phyloP scores from a whole-genome alignment of 2,113 vertebrate genomes.

The Microcebus jonahi region DNA sequence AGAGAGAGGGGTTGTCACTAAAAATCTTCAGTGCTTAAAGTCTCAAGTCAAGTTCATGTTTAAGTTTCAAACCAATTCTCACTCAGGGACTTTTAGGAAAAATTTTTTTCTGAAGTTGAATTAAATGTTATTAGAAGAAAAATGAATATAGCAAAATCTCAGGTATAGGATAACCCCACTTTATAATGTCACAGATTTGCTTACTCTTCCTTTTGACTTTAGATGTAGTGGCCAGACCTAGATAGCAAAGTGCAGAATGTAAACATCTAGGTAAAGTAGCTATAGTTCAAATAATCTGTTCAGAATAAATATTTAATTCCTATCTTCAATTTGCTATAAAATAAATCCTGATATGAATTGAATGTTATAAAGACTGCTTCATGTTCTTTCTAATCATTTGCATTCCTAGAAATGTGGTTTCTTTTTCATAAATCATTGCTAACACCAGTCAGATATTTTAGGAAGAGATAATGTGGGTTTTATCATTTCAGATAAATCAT shows the following conservation, averaged over 20 bases:
- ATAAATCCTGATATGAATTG: neutral
- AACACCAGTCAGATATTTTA: conserved; percentile 37
- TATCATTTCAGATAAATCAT: conserved; percentile 29
- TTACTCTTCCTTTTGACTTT: neutral
- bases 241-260: neutral
- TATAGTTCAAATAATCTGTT: conserved; percentile 6
- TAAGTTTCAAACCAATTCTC: conserved; percentile 1
- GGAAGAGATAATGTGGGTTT: conserved; percentile 41
- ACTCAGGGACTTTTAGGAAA: neutral
- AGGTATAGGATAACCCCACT: neutral
- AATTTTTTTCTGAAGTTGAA: neutral
- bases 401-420: neutral
- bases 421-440: conserved; percentile 68
- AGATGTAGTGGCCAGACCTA: neutral
- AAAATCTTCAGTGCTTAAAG: neutral
- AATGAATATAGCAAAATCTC: conserved; percentile 29
- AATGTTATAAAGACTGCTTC: conserved; percentile 48
- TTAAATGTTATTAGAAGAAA: conserved; percentile 48
- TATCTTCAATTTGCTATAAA: neutral
- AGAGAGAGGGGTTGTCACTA: neutral
- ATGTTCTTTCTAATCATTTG: conserved; percentile 29
- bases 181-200: conserved; percentile 18
- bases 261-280: neutral
- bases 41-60: conserved; percentile 55
- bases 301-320: neutral